These are phyloP conservation scores for Fistularia tabacaria DNA, from an alignment of 2,797 vertebrate genomes.

Conservation along the genomic window DNA sequence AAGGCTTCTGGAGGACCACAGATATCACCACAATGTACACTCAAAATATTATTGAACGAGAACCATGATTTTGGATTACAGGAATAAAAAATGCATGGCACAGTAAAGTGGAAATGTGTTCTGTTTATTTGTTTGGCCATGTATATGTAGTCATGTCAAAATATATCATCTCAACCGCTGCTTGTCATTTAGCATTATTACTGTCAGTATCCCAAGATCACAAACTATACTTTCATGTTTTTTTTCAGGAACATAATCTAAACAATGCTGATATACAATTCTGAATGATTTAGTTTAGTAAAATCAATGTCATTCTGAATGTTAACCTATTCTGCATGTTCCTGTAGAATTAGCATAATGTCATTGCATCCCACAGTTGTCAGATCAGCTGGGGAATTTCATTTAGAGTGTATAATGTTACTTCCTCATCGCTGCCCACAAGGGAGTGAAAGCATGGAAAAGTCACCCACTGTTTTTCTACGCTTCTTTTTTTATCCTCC, in stretches of 20 bases:
- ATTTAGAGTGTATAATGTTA: slow-evolving; percentile 24
- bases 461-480: slow-evolving; percentile 24
- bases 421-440: slow-evolving; percentile 15
- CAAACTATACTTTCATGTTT: slow-evolving; percentile 10
- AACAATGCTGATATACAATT: too few species aligned
- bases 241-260: background rate
- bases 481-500: slow-evolving; percentile 10
- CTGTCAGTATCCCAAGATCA: slow-evolving; percentile 3
- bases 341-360: slow-evolving; percentile 15
- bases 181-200: slow-evolving; percentile 31
- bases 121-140: slow-evolving; percentile 17
- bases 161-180: slow-evolving; percentile 21
- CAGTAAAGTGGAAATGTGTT: slow-evolving; percentile 11
- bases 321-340: slow-evolving; percentile 7
- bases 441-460: slow-evolving; percentile 19
- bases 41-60: slow-evolving; percentile 24
- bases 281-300: background rate
- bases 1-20: slow-evolving; percentile 3
- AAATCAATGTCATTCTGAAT: slow-evolving; percentile 6
- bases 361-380: slow-evolving; percentile 1
- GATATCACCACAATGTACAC: slow-evolving; percentile 37
- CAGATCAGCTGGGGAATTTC: slow-evolving; percentile 9
- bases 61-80: slow-evolving; percentile 16
- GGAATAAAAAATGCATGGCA: slow-evolving; percentile 7
- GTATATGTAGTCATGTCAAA: slow-evolving; percentile 4